These are phyloP conservation scores for Leptinotarsa tumamoca DNA, from an alignment of 2,888 invertebrate species.

Conservation along the genomic window DNA sequence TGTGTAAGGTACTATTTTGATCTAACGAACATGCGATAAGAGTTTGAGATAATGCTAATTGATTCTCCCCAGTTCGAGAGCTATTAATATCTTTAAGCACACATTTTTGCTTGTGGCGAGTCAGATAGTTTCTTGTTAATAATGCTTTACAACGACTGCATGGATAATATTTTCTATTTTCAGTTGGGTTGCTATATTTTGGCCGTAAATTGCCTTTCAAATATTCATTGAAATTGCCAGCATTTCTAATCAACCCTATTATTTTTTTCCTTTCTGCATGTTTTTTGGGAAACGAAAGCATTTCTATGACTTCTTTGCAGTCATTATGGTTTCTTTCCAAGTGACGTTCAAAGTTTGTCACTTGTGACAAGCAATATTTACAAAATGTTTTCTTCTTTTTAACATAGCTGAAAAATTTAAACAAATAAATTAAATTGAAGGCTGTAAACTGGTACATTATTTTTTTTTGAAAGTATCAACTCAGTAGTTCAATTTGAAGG, in stretches of 20 bases:
- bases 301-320: slow-evolving; percentile 33
- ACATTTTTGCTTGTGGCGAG: slow-evolving; percentile 37
- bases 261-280: slow-evolving; percentile 35
- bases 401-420: not conserved
- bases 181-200: slow-evolving; percentile 29
- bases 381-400: slow-evolving; percentile 27
- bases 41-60: slow-evolving; percentile 38
- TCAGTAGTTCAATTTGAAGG: not conserved
- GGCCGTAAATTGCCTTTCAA: slow-evolving; percentile 39
- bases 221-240: slow-evolving; percentile 37
- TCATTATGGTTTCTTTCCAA: slow-evolving; percentile 42
- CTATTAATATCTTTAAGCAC: slow-evolving; percentile 18
- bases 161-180: slow-evolving; percentile 35
- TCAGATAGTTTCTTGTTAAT: slow-evolving; percentile 36
- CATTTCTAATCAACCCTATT: slow-evolving; percentile 38
- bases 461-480: not conserved
- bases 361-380: slow-evolving; percentile 36
- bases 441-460: not conserved
- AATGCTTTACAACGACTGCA: slow-evolving; percentile 40
- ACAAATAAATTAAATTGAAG: not conserved
- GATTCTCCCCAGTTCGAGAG: slow-evolving; percentile 27
- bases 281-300: slow-evolving; percentile 39
- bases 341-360: slow-evolving; percentile 46
- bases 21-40: slow-evolving; percentile 36
- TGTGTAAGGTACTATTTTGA: slow-evolving; percentile 26